Conservation (phyloP, 2,113 vertebrate genomes). For the Xenus cinereus region DNA sequence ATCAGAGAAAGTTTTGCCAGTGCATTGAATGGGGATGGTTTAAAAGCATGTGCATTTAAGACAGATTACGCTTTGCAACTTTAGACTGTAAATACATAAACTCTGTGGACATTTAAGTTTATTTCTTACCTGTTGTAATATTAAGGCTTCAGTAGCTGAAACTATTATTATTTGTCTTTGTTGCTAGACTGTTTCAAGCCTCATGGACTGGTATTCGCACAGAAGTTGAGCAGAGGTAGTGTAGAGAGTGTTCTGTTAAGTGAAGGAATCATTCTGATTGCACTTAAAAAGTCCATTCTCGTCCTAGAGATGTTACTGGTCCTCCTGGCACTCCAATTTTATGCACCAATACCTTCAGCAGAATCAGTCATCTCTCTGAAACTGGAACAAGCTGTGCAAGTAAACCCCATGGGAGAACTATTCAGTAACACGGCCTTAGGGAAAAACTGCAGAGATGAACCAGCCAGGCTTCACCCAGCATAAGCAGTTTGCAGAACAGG, state of each 20-base stretch:
- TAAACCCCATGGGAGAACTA: neutral
- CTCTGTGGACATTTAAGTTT: neutral
- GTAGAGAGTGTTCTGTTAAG: neutral
- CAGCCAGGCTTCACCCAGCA: neutral
- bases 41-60: neutral
- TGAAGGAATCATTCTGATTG: neutral
- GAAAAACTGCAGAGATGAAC: neutral
- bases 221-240: neutral
- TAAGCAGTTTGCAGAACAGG: neutral
- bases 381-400: neutral
- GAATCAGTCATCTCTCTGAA: slow-evolving; percentile 26
- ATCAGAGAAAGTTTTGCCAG: neutral
- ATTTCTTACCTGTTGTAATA: neutral
- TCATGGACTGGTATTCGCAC: neutral
- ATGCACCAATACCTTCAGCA: neutral
- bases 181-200: neutral
- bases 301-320: neutral
- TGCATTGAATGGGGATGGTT: neutral
- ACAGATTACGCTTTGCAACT: neutral
- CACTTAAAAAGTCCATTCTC: neutral
- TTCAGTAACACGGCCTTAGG: neutral
- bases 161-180: neutral
- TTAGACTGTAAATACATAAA: neutral
- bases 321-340: slow-evolving; percentile 40
- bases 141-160: neutral